Base-by-base conservation (phyloP, 2,888 invertebrate genomes). In the Alloscopus bannaensis region DNA sequence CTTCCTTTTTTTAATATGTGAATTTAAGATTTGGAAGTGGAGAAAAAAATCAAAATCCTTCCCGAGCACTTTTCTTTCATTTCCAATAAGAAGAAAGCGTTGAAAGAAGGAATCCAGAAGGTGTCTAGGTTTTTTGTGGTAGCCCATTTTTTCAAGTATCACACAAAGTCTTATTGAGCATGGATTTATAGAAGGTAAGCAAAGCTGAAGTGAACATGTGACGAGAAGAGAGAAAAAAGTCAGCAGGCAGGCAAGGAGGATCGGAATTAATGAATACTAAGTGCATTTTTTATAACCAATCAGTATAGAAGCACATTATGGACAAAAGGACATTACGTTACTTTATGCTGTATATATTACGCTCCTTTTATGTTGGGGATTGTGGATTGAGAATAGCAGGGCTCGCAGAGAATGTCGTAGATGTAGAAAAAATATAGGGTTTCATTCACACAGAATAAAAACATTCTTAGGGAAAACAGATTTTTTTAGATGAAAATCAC, bases 261-360 rank as follows among this genome's bases (percentile, higher is more conserved):
- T 62, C 18, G 40, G 62, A 62, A 62, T 62, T 40, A 62, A 62
- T 62, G 62, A 62, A 62, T 62, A 62, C 62, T 59, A 59, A 59
- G 59, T 59, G 59, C 59, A 59, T 8, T 59, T 59, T 59, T 29
- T 55, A 8, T 18, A 6, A 4, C 11, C 47, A 13, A 47, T 13
- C 11, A 13, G 11, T 13, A n/a, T 47, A 47, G 8, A n/a, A 47
- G n/a, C 11, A 47, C 8, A 47, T 13, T 13, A 47, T n/a, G n/a
- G 47, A n/a, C 11, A 47, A 13, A n/a, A 6, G 47, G 4, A 13
- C n/a, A 18, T n/a, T 47, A 47, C 47, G 18, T n/a, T n/a, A n/a
- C n/a, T n/a, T n/a, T n/a, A n/a, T n/a, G n/a, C n/a, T n/a, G n/a
- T n/a, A n/a, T n/a, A n/a, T n/a, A n/a, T n/a, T n/a, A n/a, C n/a